Percentiles rank a stretch among this genome's conserved stretches.
Conservation (phyloP, 2,888 invertebrate species). For the Pterobdella sp. region DNA sequence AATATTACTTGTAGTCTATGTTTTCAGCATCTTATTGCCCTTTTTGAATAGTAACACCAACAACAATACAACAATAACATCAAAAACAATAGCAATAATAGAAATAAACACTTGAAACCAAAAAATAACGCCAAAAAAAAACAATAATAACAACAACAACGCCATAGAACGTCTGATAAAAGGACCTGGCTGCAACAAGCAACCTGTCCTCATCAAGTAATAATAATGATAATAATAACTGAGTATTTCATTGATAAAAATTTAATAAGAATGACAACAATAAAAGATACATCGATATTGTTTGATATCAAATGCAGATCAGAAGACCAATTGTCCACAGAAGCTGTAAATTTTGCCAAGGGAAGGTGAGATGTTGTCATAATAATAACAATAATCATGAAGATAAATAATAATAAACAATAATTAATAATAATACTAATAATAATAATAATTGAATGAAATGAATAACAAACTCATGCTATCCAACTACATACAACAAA, state of each 20-base stretch:
- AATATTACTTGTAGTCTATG: too few relatives aligned
- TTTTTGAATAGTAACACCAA: too few relatives aligned
- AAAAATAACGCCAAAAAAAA: too few relatives aligned
- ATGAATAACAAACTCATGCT: not conserved
- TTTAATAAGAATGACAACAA: not conserved
- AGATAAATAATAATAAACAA: not conserved
- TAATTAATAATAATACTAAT: not conserved
- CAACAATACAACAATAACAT: too few relatives aligned
- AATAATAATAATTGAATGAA: not conserved
- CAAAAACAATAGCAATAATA: too few relatives aligned
- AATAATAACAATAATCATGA: not conserved
- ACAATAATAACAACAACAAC: too few relatives aligned
- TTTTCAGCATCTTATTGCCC: too few relatives aligned
- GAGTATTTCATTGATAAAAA: not conserved
- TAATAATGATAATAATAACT: not conserved
- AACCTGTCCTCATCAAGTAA: constrained; percentile 59
- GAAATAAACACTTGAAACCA: too few relatives aligned
- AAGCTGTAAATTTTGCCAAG: constrained; percentile 61
- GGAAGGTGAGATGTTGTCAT: constrained; percentile 39
- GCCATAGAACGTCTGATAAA: constrained; percentile 61
- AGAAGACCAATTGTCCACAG: constrained; percentile 68
- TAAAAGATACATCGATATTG: not conserved
- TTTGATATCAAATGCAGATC: constrained; percentile 44
- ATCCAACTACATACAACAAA: not conserved
- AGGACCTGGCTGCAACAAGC: constrained; percentile 60